phyloP scores from a whole-genome alignment of 2,888 invertebrate species.

The Sminthurinus aureus region DNA sequence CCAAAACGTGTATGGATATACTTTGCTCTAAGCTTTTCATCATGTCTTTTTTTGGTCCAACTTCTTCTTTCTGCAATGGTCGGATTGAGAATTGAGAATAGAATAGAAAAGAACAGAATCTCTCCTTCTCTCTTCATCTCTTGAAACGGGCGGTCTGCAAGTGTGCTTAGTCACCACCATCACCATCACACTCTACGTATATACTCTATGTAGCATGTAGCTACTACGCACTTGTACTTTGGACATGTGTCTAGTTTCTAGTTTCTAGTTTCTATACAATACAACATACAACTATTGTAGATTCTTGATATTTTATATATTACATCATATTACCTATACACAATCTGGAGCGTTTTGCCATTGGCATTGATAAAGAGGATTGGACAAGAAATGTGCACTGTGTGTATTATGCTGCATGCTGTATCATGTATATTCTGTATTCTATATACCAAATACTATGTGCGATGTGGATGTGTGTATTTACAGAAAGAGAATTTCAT shows the following conservation, averaged over 20 bases:
- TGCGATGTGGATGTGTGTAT: no score
- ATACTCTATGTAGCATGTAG: no score
- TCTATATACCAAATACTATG: no score
- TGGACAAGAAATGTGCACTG: neutral
- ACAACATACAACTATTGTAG: no score
- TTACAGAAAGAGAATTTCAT: neutral
- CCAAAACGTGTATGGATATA: conserved; percentile 33
- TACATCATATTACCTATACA: no score
- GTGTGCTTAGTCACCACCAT: neutral
- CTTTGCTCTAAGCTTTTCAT: conserved; percentile 39
- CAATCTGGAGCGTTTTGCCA: neutral
- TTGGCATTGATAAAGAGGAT: neutral
- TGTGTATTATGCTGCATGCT: no score
- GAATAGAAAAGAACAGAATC: neutral
- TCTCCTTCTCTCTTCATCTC: conserved; percentile 20
- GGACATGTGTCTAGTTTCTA: no score
- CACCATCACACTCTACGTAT: neutral
- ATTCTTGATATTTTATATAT: no score
- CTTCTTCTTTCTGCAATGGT: conserved; percentile 27
- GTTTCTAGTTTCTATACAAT: no score
- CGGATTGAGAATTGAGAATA: conserved; percentile 11
- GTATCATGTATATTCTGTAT: no score
- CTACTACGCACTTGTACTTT: no score
- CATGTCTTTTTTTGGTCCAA: conserved; percentile 28
- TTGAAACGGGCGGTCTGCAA: conserved; percentile 8